Percentiles rank a stretch among this genome's conserved stretches.
Evolutionary conservation across 2,113 vertebrate genomes (phyloP).

Genomic region (Orthonyx spaldingii): DNA sequence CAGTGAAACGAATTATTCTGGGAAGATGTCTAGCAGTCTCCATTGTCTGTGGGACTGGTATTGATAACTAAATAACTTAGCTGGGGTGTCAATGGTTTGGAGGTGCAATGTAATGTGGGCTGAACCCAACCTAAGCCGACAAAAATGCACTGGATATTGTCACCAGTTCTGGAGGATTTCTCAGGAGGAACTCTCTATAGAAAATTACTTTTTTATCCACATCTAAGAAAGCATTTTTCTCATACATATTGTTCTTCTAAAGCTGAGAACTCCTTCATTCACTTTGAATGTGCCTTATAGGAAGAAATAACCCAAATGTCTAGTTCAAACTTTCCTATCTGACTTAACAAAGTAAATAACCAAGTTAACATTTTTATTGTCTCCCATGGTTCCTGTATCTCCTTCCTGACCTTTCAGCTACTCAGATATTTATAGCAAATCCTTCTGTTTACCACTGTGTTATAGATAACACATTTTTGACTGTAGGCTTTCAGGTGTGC

Average conservation of each 20-base stretch:
- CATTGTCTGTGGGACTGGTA: background rate
- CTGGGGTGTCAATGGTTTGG: background rate
- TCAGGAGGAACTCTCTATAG: background rate
- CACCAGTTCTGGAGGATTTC: background rate
- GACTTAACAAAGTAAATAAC: background rate
- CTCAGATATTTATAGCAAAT: background rate
- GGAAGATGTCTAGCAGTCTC: background rate
- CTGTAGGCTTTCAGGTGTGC: background rate
- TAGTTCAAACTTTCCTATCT: background rate
- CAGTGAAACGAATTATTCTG: background rate
- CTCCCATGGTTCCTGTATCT: background rate
- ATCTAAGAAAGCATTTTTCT: background rate
- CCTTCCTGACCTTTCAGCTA: background rate
- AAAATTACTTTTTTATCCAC: background rate
- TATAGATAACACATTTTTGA: background rate
- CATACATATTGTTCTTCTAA: background rate
- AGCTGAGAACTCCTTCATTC: background rate
- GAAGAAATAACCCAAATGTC: background rate
- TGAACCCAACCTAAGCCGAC: background rate
- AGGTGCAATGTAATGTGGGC: background rate
- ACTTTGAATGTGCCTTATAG: background rate
- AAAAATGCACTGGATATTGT: background rate
- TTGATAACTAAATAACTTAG: background rate
- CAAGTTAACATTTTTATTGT: background rate
- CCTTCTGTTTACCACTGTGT: background rate